phyloP scores from a whole-genome alignment of 2,113 vertebrate genomes.

The Lophochroa leadbeateri region DNA sequence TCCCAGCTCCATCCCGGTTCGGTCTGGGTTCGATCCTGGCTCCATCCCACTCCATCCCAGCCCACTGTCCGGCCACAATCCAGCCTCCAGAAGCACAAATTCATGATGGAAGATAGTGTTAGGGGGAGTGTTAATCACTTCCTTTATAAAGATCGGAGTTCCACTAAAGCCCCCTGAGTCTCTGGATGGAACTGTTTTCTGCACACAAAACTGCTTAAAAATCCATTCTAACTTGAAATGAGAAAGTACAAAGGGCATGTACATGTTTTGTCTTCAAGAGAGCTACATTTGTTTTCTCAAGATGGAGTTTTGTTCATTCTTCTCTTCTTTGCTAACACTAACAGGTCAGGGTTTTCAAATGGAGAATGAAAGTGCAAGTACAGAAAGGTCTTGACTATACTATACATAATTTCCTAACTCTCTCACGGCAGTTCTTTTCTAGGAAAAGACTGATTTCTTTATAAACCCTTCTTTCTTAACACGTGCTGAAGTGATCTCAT shows the following conservation, averaged over 20 bases:
- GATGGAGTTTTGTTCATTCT: not conserved
- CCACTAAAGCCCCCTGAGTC: not conserved
- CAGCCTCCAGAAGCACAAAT: not conserved
- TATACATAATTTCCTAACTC: not conserved
- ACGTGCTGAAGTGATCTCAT: not conserved
- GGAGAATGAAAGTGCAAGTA: not conserved
- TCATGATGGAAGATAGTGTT: not conserved
- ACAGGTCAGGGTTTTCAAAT: not conserved
- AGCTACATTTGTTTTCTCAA: not conserved
- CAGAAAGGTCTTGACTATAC: not conserved
- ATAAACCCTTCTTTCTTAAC: not conserved
- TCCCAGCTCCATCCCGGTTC: no score
- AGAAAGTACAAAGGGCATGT: not conserved
- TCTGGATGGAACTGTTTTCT: not conserved
- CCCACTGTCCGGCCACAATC: not conserved
- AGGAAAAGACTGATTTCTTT: not conserved
- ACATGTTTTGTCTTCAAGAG: not conserved
- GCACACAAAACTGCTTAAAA: not conserved
- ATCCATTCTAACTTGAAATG: not conserved
- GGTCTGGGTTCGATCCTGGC: no score
- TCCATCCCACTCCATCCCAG: no score
- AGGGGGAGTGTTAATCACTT: rapidly evolving
- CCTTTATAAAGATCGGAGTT: not conserved
- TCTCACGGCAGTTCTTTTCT: not conserved
- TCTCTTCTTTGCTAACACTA: not conserved